Base-by-base conservation (phyloP, 1,140 invertebrate genomes). In the Drosophila neocordata region DNA sequence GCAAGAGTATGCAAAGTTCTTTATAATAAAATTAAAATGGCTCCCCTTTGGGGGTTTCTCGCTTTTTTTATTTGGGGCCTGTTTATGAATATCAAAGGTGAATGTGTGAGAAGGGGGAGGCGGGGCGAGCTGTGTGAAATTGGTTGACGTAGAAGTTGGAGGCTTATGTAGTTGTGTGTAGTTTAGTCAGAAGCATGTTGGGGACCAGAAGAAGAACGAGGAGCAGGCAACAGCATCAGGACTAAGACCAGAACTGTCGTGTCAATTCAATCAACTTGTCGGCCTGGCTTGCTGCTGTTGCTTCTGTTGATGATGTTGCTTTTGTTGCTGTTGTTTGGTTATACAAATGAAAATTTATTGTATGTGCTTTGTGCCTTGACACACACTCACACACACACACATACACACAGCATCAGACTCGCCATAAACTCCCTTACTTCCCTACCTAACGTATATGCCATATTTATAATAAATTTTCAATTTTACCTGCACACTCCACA, bases 341-440 rank as follows among this genome's bases (percentile, higher is more conserved):
- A 77, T 55, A 77, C 74, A 77, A 77, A 77, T 77, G 74, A 77
- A 74, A 77, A 77, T 77, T 77, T 77, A 77, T 77, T 77, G 71
- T 74, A 77, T 70, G 66, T 77, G 74, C 74, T 76, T 73, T 73
- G 72, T 76, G 73, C 22, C 53, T 27, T 35, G 53, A 34, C 53
- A 56, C 53, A 55, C 24, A 55, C 52, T 24, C 1, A 55, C 52
- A 55, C 52, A 55, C 24, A n/a, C 69, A 64, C 72, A 56, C 53
- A 24, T 24, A 53, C 60, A 76, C 65, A 76, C 65, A 64, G 60
- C 67, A 61, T 22, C 13, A 55, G 52, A 20, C 22, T 53, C 22
- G 22, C 20, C 52, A 41, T 41, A 13, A 15, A 15, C 41, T 20
- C 41, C 41, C 41, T 3, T 4, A 15, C 15, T 15, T 20, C 13